These are phyloP conservation scores for Amia ocellicauda DNA, from an alignment of 2,113 vertebrate species.

Conservation along the genomic window DNA sequence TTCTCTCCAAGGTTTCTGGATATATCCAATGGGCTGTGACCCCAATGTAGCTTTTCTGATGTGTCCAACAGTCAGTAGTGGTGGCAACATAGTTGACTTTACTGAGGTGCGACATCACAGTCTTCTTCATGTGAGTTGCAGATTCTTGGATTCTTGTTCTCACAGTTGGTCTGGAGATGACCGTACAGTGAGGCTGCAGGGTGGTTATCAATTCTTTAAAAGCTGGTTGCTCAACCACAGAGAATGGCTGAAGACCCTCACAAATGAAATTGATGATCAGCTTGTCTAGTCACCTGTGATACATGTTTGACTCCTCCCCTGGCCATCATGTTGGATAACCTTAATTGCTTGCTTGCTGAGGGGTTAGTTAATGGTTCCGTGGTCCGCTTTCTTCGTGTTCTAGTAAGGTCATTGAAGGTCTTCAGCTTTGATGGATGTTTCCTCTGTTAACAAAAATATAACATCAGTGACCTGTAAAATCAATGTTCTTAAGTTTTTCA, in stretches of 20 bases:
- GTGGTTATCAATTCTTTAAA: conserved; percentile 20
- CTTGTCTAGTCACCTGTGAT: conserved; percentile 27
- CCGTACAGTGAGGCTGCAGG: conserved; percentile 21
- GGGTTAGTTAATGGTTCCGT: too few species aligned
- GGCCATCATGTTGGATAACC: conserved; percentile 24
- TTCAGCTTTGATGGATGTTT: too few species aligned
- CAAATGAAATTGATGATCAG: conserved; percentile 35
- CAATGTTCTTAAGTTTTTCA: too few species aligned
- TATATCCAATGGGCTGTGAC: too few species aligned
- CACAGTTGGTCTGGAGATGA: conserved; percentile 23
- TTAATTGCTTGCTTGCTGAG: too few species aligned
- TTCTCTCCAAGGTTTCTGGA: conserved; percentile 14
- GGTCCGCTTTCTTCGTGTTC: too few species aligned
- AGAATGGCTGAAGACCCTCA: conserved; percentile 29
- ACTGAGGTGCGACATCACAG: conserved; percentile 14
- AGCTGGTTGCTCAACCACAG: conserved; percentile 27
- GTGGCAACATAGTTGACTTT: background rate
- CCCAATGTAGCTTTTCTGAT: too few species aligned
- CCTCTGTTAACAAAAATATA: too few species aligned
- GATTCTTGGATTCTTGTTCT: conserved; percentile 27
- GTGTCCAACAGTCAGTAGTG: too few species aligned
- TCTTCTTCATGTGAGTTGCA: conserved; percentile 20
- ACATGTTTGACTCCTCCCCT: conserved; percentile 23
- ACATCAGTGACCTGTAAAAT: too few species aligned
- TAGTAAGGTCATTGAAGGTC: too few species aligned